These are phyloP conservation scores for Cacatua alba DNA, from an alignment of 2,113 vertebrate species.

Conservation along the genomic window DNA sequence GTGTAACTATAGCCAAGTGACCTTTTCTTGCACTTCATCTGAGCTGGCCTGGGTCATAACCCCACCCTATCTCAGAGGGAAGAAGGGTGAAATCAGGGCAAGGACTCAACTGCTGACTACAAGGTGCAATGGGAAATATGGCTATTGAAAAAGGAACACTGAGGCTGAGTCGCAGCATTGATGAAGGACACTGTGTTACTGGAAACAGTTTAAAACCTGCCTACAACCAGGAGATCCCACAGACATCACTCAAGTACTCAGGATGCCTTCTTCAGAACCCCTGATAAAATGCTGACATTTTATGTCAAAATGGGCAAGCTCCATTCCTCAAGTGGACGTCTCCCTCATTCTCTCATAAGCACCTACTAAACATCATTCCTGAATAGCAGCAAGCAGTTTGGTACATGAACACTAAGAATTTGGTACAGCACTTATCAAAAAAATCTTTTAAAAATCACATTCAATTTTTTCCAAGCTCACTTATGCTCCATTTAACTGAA, in stretches of 20 bases:
- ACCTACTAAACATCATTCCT: neutral
- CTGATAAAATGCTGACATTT: neutral
- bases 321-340: neutral
- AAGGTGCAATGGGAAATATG: neutral
- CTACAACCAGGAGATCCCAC: neutral
- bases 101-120: neutral
- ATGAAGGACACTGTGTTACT: neutral
- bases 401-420: neutral
- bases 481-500: neutral
- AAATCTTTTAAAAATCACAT: neutral
- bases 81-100: neutral
- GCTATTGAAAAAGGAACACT: neutral
- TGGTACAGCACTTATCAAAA: neutral
- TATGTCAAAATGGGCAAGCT: neutral
- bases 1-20: conserved; percentile 40
- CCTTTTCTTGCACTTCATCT: conserved; percentile 28
- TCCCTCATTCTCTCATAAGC: neutral
- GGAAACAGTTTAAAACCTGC: neutral
- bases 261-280: neutral
- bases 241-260: neutral
- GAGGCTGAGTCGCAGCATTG: neutral
- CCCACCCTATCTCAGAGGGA: neutral
- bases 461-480: neutral
- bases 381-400: neutral
- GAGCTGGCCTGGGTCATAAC: neutral